Conservation (phyloP, 2,888 invertebrate genomes). For the Graphium colonna region DNA sequence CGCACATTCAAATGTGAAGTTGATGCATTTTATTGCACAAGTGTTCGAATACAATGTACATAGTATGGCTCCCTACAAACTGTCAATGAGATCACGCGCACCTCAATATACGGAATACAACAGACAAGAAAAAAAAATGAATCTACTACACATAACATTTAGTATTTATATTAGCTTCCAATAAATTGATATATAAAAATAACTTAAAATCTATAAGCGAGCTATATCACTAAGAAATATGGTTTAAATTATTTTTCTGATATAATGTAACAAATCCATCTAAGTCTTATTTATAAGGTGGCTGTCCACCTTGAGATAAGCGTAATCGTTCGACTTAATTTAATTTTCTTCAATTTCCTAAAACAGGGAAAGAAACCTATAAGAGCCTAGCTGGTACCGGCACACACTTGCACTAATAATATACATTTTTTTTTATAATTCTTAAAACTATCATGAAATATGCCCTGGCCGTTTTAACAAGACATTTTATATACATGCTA, state of each 20-base stretch:
- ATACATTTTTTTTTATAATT: constrained; percentile 3
- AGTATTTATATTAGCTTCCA: constrained; percentile 61
- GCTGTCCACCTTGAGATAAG: constrained; percentile 60
- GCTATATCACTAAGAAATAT: constrained; percentile 35
- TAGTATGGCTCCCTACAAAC: constrained; percentile 40
- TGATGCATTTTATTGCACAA: constrained; percentile 62
- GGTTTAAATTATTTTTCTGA: constrained; percentile 57
- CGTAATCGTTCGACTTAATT: constrained; percentile 71
- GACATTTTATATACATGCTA: constrained; percentile 1
- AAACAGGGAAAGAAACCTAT: constrained; percentile 39
- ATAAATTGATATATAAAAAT: constrained; percentile 75
- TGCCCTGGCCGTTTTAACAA: constrained; percentile 12
- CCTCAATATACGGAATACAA: constrained; percentile 51
- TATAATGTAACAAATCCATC: constrained; percentile 58
- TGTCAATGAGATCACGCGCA: constrained; percentile 66
- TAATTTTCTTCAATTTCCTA: constrained; percentile 50
- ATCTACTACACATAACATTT: constrained; percentile 47
- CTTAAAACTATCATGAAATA: background rate
- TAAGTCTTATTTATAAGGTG: constrained; percentile 74
- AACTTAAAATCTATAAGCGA: constrained; percentile 61
- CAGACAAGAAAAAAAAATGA: constrained; percentile 36
- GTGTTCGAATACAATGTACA: constrained; percentile 35
- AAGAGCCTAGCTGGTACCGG: constrained; percentile 38
- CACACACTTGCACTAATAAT: constrained; percentile 26
- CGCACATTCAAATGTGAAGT: constrained; percentile 54